Percentiles rank a stretch among this genome's conserved stretches.
phyloP scores from a whole-genome alignment of 2,113 vertebrate species.

The Chrysemys picta region DNA sequence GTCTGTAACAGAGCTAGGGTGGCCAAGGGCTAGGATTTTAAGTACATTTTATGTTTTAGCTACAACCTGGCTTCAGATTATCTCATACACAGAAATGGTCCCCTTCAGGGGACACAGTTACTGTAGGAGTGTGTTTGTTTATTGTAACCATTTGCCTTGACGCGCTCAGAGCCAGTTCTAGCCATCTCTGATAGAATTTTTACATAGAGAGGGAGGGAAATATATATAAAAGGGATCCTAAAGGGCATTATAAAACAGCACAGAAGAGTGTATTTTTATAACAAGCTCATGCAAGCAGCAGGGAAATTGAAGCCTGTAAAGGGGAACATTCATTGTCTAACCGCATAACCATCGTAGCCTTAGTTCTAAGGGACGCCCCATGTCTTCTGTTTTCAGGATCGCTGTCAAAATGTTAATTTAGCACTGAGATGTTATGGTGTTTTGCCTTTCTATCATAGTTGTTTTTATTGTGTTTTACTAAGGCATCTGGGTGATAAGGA shows the following conservation, averaged over 20 bases:
- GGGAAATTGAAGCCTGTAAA: not conserved
- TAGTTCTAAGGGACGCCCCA: not conserved
- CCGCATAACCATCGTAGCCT: not conserved
- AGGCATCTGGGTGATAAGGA: not conserved
- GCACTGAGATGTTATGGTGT: not conserved
- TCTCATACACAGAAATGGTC: not conserved
- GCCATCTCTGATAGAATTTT: not conserved
- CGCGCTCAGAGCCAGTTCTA: not conserved
- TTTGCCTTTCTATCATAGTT: not conserved
- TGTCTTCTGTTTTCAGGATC: not conserved
- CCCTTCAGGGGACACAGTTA: not conserved
- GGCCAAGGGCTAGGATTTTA: not conserved
- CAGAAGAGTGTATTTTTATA: not conserved
- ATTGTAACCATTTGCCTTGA: not conserved
- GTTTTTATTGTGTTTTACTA: not conserved
- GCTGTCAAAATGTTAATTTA: slow-evolving; percentile 5
- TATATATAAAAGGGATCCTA: not conserved
- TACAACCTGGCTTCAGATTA: not conserved
- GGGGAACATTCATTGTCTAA: not conserved
- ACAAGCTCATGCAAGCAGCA: not conserved
- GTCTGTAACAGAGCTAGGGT: not conserved
- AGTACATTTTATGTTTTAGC: not conserved
- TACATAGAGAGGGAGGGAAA: not conserved
- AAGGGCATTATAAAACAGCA: not conserved
- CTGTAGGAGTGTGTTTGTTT: not conserved